Evolutionary conservation across 1,140 invertebrate genomes (phyloP), one percentile per base, ranked within the genome.

Genomic region (Cotesia vestalis): DNA sequence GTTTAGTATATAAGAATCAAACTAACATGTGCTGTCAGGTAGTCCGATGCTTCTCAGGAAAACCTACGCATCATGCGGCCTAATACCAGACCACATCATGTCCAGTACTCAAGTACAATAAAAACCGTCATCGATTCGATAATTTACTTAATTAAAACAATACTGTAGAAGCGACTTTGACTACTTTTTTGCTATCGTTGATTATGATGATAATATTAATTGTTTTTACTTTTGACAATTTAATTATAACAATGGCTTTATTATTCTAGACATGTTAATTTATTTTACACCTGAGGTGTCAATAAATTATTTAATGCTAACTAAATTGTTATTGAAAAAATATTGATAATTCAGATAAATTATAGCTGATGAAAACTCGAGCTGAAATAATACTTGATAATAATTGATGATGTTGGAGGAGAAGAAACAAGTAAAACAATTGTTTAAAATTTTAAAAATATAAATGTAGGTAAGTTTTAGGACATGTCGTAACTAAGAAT

Each of bases 1-100:
- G 36, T 2, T 75, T 75, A 14, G 5, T 82, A 82, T 82, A 82
- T 81, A 81, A 46, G 40, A 8, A 46, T 46, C 6, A 46, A 46
- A 8, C 40, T 0, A 2, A 8, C 6, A 0, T 6, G 0, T 8
- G 3, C 2, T 6, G 0, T 0, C 0, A 46, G 78, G 74, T 83
- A 82, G 81, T 83, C 81, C 64, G 81, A 78, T 77, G 66, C 79
- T 82, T 83, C 81, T 75, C 81, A 62, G 80, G 80, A 35, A 55
- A 81, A 80, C 78, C 61, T 75, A 77, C 78, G 74, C 79, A 79
- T 78, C 77, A 78, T 80, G 77, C 72, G 79, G 79, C 73, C 74
- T 78, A 73, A 72, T 75, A 74, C 73, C 59, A 77, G 76, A 75
- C 73, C 71, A 75, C 75, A 73, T 79, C 73, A 80, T 78, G 77